Evolutionary conservation across 1,140 invertebrate species (phyloP).

Genomic region (Panonychus citri): DNA sequence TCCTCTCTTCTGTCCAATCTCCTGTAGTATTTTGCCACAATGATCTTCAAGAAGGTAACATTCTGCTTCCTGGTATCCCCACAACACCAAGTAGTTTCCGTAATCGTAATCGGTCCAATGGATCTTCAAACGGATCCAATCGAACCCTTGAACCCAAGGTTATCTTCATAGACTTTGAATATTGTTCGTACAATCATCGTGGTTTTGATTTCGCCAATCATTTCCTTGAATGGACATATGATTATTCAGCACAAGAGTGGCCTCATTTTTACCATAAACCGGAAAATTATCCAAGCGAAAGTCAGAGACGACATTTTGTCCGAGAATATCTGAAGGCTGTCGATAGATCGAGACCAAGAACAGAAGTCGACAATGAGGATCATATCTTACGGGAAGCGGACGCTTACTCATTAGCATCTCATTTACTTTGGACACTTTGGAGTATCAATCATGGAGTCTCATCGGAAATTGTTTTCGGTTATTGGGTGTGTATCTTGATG

Average conservation of each 20-base stretch:
- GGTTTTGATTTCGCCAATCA: conserved; percentile 91
- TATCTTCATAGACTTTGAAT: conserved; percentile 68
- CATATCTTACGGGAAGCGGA: conserved; percentile 46
- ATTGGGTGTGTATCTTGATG: conserved; percentile 43
- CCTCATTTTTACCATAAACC: conserved; percentile 48
- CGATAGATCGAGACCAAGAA: conserved; percentile 5
- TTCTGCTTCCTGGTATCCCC: conserved; percentile 23
- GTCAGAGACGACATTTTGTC: conserved; percentile 41
- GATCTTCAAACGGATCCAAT: neutral
- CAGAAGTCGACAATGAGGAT: conserved; percentile 20
- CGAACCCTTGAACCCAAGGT: conserved; percentile 24
- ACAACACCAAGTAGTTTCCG: conserved; percentile 23
- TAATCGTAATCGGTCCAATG: neutral
- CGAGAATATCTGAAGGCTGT: conserved; percentile 7
- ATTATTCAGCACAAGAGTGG: conserved; percentile 50
- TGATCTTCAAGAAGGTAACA: conserved; percentile 74
- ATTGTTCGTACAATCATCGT: conserved; percentile 23
- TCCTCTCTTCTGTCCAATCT: conserved; percentile 27
- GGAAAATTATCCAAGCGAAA: conserved; percentile 42
- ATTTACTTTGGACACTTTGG: conserved; percentile 83
- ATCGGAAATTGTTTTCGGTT: conserved; percentile 76
- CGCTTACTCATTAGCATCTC: conserved; percentile 58
- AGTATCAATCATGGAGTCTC: conserved; percentile 59
- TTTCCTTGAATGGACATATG: conserved; percentile 80
- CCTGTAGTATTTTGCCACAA: conserved; percentile 92